phyloP scores from a whole-genome alignment of 2,113 vertebrate species.

The Sitta europaea region DNA sequence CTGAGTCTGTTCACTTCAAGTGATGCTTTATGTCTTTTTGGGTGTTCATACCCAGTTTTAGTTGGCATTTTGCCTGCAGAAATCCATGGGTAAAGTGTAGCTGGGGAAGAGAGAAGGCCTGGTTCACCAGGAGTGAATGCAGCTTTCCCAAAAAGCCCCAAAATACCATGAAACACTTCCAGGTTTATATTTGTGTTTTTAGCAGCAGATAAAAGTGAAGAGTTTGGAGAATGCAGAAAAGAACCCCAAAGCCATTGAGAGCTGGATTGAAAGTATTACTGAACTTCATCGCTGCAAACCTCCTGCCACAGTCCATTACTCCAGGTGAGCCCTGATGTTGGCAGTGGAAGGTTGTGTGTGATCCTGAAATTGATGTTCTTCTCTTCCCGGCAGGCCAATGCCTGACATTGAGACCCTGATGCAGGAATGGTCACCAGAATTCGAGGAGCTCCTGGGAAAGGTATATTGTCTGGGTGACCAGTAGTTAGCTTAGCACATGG shows the following conservation, averaged over 20 bases:
- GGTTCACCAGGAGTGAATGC: background rate
- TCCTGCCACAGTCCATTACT: conserved; percentile 81
- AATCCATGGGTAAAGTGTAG: background rate
- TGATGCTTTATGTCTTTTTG: background rate
- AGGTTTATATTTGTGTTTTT: background rate
- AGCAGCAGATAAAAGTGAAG: conserved; percentile 87
- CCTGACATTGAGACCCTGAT: conserved; percentile 91
- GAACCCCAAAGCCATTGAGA: conserved; percentile 83
- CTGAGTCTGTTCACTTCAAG: background rate
- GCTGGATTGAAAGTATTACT: conserved; percentile 86
- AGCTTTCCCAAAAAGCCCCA: background rate
- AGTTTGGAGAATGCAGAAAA: conserved; percentile 85
- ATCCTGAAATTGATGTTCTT: background rate
- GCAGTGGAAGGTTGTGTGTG: fast-evolving
- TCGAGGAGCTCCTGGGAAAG: conserved; percentile 90
- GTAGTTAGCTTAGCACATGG: fast-evolving
- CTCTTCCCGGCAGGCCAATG: conserved; percentile 75
- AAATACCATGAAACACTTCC: background rate
- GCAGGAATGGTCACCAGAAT: conserved; percentile 93
- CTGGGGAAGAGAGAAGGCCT: background rate
- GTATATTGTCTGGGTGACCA: background rate
- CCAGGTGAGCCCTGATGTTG: conserved; percentile 58
- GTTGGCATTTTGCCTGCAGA: background rate
- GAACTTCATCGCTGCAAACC: conserved; percentile 84
- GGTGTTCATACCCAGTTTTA: background rate